phyloP scores from a whole-genome alignment of 2,888 invertebrate species.

The Machimus rusticus region DNA sequence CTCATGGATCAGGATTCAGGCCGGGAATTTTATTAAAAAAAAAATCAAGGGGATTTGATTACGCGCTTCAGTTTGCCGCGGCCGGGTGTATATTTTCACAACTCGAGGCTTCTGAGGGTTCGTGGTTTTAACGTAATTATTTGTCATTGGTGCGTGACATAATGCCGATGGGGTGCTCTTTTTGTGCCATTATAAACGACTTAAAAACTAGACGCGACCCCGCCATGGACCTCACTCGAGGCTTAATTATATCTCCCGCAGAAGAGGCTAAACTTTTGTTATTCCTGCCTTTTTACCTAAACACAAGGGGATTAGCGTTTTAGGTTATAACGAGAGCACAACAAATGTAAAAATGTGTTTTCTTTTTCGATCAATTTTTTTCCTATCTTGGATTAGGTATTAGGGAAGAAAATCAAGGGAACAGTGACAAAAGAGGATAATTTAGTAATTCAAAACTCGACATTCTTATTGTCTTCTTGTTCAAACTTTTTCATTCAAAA shows the following conservation, averaged over 20 bases:
- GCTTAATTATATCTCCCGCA: conserved; percentile 33
- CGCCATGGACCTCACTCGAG: neutral
- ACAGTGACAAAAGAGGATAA: neutral
- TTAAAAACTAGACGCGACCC: conserved; percentile 33
- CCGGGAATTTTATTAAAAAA: conserved; percentile 6
- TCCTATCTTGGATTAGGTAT: neutral
- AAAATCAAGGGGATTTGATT: conserved; percentile 45
- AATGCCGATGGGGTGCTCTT: conserved; percentile 49
- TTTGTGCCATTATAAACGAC: conserved; percentile 46
- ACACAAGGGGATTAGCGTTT: conserved; percentile 37
- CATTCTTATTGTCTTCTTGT: neutral
- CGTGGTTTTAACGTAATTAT: conserved; percentile 50
- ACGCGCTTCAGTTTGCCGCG: conserved; percentile 21
- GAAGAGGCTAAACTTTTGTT: conserved; percentile 2
- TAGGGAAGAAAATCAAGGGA: neutral
- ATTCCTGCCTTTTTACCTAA: conserved; percentile 22
- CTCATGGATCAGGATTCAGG: neutral
- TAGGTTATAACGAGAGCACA: conserved; percentile 20
- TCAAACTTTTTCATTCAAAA: neutral
- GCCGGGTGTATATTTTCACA: conserved; percentile 23
- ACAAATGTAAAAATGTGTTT: conserved; percentile 6
- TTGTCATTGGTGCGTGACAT: conserved; percentile 50
- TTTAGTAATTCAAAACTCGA: neutral
- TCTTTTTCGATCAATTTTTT: neutral
- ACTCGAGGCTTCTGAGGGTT: conserved; percentile 3